Evolutionary conservation across 2,113 vertebrate genomes (phyloP), one percentile per base, ranked within the genome.

Genomic region (Toxotes chatareus): DNA sequence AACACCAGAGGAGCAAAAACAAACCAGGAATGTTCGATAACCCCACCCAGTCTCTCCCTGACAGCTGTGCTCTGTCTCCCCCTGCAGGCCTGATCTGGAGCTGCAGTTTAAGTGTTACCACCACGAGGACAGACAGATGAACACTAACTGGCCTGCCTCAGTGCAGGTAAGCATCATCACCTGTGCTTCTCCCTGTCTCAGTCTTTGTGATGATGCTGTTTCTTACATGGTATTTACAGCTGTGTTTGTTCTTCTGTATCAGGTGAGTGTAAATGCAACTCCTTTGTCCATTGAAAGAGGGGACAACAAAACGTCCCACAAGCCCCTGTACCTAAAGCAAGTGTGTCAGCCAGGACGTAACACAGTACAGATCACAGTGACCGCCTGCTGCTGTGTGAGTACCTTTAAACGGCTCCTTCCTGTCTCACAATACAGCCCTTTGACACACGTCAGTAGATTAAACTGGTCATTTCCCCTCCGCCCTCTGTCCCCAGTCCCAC

Each of bases 81-180:
- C 76, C 12, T 10, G 49, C 91, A 99, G 98, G 92, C 97, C 98
- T 0, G 98, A 99, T 73, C 90, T 99, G 89, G 98, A 99, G 93
- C 93, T 99, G 86, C 98, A 99, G 94, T 98, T 99, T 80, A 99
- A 99, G 89, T 99, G 98, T 90, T 99, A 99, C 90, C 98, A 99
- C 89, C 98, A 99, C 0, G 98, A 99, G 86, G 98, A 99, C 94
- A 91, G 97, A 46, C 98, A 99, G 92, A 97, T 97, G 97, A 99
- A 98, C 93, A 98, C 98, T 27, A 99, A 99, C 95, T 99, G 98
- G 98, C 98, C 98, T 0, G 97, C 97, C 2, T 99, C 97, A 0
- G 98, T 99, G 59, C 97, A 99, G 88, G 97, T 99, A 79, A 97
- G 96, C 75, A 94, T 31, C 44, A 21, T 19, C 42, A 19, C 27